Evolutionary conservation across 1,140 invertebrate species (phyloP), one percentile per base, ranked within the genome.

Genomic region (Drosophila pallidifrons): DNA sequence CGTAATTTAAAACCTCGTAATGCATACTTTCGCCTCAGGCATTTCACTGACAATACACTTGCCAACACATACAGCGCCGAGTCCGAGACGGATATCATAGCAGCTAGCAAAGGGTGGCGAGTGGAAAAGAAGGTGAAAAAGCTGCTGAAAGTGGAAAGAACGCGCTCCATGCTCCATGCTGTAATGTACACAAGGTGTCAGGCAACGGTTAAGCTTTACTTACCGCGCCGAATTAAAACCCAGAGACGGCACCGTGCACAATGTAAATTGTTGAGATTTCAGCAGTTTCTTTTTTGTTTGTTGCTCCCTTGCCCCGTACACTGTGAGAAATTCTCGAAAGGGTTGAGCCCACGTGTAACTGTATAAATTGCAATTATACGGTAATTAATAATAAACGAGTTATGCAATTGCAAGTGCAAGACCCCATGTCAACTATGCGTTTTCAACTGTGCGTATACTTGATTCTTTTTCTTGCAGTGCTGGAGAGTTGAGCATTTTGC

Each of bases 1-100:
- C 82, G 83, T 89, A 89, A 89, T 89, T 89, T 85, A 89, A 89
- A 89, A 89, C 85, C 73, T 79, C 85, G 85, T 89, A 89, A 88
- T 89, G 85, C 83, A 89, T 86, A 89, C 86, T 89, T 89, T 89
- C 67, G 78, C 85, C 75, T 60, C 54, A 75, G 85, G 85, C 85
- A 89, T 89, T 89, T 81, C 73, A 79, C 81, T 79, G 80, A 89
- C 85, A 85, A 81, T 89, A 85, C 80, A 75, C 70, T 61, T 82
- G 75, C 87, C 80, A 77, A 69, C 79, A 66, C 72, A 64, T 67
- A 75, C 52, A 58, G 35, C 49, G 46, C 32, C 32, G 30, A 65
- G 49, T 65, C 49, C 61, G 61, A 65, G 61, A 43, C 49, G 61
- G 20, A 65, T 43, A 58, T 28, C 55, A 28, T 43, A 25, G 15